A percentile compares a stretch with the other conserved stretches of the same genome.
phyloP scores from a whole-genome alignment of 2,888 invertebrate genomes.

The Trissolcus japonicus region DNA sequence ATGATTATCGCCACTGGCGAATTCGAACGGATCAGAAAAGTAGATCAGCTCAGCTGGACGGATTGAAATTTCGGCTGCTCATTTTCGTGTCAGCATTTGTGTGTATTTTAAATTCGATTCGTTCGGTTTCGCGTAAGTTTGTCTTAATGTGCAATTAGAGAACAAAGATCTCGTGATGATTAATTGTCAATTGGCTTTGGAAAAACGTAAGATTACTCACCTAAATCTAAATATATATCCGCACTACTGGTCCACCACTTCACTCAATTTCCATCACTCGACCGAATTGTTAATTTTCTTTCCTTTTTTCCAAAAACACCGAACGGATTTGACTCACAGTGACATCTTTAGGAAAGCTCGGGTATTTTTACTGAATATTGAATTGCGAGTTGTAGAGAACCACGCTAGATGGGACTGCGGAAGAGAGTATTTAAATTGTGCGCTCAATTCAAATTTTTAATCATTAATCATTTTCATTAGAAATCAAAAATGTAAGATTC shows the following conservation, averaged over 20 bases:
- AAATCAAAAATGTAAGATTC: too few species aligned
- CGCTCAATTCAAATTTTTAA: neutral
- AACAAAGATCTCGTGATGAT: constrained; percentile 9
- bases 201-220: constrained; percentile 62
- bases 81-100: constrained; percentile 12
- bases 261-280: constrained; percentile 66
- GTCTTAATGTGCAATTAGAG: constrained; percentile 14
- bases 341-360: constrained; percentile 32
- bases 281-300: constrained; percentile 66
- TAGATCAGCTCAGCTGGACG: constrained; percentile 1
- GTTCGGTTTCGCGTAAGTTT: constrained; percentile 10
- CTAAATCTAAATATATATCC: constrained; percentile 66
- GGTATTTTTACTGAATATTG: neutral
- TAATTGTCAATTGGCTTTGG: constrained; percentile 17
- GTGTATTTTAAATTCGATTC: constrained; percentile 13
- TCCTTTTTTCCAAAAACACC: constrained; percentile 53
- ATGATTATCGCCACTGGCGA: neutral
- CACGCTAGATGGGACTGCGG: neutral
- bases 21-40: neutral
- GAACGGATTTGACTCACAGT: constrained; percentile 20
- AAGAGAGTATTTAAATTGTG: neutral
- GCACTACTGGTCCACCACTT: constrained; percentile 67
- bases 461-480: too few species aligned
- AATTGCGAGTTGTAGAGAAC: neutral
- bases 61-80: constrained; percentile 17